Base-by-base conservation (phyloP, 2,888 invertebrate species). In the Dryobota labecula region DNA sequence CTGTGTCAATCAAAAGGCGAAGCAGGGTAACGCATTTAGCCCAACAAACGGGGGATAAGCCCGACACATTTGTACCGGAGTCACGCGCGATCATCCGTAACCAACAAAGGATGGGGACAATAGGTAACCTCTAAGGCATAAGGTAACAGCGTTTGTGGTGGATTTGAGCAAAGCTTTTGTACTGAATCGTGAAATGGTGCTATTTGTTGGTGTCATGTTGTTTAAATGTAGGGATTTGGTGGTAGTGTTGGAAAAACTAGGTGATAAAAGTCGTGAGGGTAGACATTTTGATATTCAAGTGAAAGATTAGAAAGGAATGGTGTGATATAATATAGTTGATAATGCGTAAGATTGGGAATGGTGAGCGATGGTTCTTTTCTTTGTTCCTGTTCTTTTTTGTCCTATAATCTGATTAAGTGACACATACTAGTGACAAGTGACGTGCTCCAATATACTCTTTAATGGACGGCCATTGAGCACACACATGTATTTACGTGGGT, bases 61-160 rank as follows among this genome's bases (percentile, higher is more conserved):
- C 90, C 84, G 85, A 88, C 82, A 85, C 90, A 91, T 94, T 93
- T 89, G 92, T 91, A 93, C 83, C 82, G 88, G 77, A 89, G 92
- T 92, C 95, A 95, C 94, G 95, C 88, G 90, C 93, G 90, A 89
- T 92, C 93, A 93, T 91, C 92, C 90, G 91, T 91, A 91, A 90
- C 92, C 93, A 89, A 92, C 93, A 93, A 93, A 92, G 91, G 91
- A 90, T 53, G 70, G 70, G 73, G 84, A 85, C 84, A 81, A 84
- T 70, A 81, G 84, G 76, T 70, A 70, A 75, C 75, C 78, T 74
- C 70, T 70, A 80, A 80, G 82, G 82, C 65, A 80, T 70, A 71
- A 72, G 72, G 82, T 78, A 72, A 77, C 60, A 81, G 81, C 79
- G 82, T 69, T 82, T 80, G 82, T 78, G 80, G 79, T 80, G 82